Percentiles rank a stretch among this genome's conserved stretches.
phyloP scores from a whole-genome alignment of 2,888 invertebrate species.

The Zygothrica quintamaculata region DNA sequence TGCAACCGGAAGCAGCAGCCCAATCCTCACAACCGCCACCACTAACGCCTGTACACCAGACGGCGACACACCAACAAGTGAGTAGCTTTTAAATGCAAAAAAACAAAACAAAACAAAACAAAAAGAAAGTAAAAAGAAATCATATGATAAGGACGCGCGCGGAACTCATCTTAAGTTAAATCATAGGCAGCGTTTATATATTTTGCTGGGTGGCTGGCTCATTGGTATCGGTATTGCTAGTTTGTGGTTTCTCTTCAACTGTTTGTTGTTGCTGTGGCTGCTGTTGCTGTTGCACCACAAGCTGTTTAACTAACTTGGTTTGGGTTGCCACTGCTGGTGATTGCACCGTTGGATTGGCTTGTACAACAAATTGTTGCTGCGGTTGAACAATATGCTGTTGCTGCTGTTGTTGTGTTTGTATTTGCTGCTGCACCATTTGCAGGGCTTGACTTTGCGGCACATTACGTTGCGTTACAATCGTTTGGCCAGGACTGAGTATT shows the following conservation, averaged over 20 bases:
- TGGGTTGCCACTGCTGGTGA: slow-evolving; percentile 66
- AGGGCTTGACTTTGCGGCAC: slow-evolving; percentile 80
- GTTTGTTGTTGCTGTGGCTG: slow-evolving; percentile 58
- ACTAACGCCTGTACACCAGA: slow-evolving; percentile 85
- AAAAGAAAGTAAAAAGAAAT: slow-evolving; percentile 12
- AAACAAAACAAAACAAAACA: neutral
- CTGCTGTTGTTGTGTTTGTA: slow-evolving; percentile 57
- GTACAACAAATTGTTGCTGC: slow-evolving; percentile 78
- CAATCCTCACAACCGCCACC: slow-evolving; percentile 85
- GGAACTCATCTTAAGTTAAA: slow-evolving; percentile 16
- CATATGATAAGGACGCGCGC: slow-evolving; percentile 24
- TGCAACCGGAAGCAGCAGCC: slow-evolving; percentile 87
- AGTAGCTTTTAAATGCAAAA: slow-evolving; percentile 82
- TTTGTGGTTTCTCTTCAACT: slow-evolving; percentile 69
- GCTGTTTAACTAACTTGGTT: slow-evolving; percentile 39
- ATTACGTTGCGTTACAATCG: slow-evolving; percentile 83
- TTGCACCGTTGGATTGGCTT: slow-evolving; percentile 68
- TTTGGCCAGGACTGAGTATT: slow-evolving; percentile 84
- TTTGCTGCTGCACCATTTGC: slow-evolving; percentile 72
- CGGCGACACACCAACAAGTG: slow-evolving; percentile 84
- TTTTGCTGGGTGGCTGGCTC: slow-evolving; percentile 85
- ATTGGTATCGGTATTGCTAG: slow-evolving; percentile 79
- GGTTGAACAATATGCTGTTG: slow-evolving; percentile 73
- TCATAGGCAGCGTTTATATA: slow-evolving; percentile 27
- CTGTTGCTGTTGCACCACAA: slow-evolving; percentile 56